Evolutionary conservation across 2,888 invertebrate genomes (phyloP), one percentile per base, ranked within the genome.

Genomic region (Hirudinaria manillensis): DNA sequence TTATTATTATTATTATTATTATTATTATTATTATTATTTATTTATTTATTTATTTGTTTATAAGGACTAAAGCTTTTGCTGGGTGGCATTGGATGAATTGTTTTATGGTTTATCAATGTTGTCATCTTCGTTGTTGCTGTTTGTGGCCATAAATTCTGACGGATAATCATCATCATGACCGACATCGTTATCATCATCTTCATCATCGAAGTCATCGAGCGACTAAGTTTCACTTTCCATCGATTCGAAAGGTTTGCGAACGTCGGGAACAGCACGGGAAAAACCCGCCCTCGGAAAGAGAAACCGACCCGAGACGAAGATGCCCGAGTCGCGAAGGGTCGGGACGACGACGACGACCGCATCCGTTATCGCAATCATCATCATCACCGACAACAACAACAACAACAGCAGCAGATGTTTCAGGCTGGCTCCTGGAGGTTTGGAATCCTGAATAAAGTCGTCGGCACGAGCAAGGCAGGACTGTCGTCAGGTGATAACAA

Each of bases 401-500:
- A 73, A 19, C 73, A 73, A 19, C 73, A 73, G 7, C 73, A 73
- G 7, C 73, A 61, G 7, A 34, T 65, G 72, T 7, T 65, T 74
- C 74, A 70, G 27, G 19, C 29, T 1, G 56, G 70, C 10, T 56
- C 29, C 1, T 56, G 53, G 32, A 56, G 51, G 27, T 51, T 61
- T 32, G 32, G n/a, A 7, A 55, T 73, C 29, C 27, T 73, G 13
- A 73, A 27, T n/a, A 68, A 38, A 29, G 53, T 74, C 27, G 53
- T 66, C 51, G 71, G 13, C 68, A 72, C 32, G 24, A 68, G 36
- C 68, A 75, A 34, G 36, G 68, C 68, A 1, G 36, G 68, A 32
- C 36, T 68, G 36, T 68, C 68, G 10, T 32, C 34, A 68, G 68
- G 68, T 68, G 68, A 68, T 65, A n/a, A 53, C 6, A 24, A 53